These are phyloP conservation scores for Anhinga rufa DNA, from an alignment of 2,113 vertebrate species.

Conservation along the genomic window DNA sequence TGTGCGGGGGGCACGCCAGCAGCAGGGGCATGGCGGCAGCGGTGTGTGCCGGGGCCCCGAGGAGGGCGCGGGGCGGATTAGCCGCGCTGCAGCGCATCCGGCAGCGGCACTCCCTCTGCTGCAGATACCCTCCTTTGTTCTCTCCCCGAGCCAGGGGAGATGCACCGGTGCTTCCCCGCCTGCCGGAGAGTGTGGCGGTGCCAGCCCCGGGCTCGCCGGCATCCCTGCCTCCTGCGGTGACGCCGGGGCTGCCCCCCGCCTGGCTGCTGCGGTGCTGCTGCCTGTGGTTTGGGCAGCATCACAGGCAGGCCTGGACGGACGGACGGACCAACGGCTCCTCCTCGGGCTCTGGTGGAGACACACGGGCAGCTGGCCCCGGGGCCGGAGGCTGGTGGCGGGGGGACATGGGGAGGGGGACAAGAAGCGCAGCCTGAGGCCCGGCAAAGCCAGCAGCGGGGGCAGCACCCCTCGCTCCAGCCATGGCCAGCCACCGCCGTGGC, in stretches of 20 bases:
- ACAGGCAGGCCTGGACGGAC: background rate
- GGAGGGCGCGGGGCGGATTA: background rate
- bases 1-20: background rate
- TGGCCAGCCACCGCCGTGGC: fast-evolving
- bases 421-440: fast-evolving
- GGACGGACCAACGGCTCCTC: background rate
- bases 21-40: background rate
- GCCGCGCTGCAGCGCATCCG: background rate
- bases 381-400: background rate
- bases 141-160: constrained; percentile 17
- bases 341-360: background rate
- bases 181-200: background rate
- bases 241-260: background rate
- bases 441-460: background rate
- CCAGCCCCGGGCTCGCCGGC: background rate
- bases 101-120: constrained; percentile 36
- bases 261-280: background rate
- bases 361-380: fast-evolving
- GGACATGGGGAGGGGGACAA: background rate
- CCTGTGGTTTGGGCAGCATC: background rate
- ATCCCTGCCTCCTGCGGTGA: background rate
- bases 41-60: background rate
- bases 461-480: fast-evolving
- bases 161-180: background rate
- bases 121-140: constrained; percentile 59